Evolutionary conservation across 2,797 vertebrate species (phyloP), one percentile per base, ranked within the genome.

Genomic region (Intellagama lesueurii): DNA sequence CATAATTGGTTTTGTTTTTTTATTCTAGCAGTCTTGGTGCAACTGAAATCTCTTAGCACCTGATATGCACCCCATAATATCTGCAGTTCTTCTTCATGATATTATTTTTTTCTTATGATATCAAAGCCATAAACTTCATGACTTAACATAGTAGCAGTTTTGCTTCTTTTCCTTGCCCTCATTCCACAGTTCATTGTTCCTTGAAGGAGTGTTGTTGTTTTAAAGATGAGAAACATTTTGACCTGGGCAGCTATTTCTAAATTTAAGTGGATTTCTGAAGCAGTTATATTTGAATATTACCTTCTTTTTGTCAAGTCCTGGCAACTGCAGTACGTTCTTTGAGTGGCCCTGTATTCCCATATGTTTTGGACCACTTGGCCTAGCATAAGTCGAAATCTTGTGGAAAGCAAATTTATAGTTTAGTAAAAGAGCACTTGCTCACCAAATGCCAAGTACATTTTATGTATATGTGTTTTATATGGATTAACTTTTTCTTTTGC

Each of bases 401-500:
- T 52, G 4, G 26, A 73, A 87, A 81, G 70, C 19, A 81, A 44
- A 2, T 3, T 72, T 81, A 40, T 79, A 80, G 49, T 81, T 49
- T 79, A 86, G 69, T 86, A 82, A 90, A 28, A 47, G 0, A 16
- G 69, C 72, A 14, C 32, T 90, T 69, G 16, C 12, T 88, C 49
- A 4, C 9, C 72, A 28, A 28, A 3, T 17, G 40, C 52, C 26
- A 1, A 64, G 0, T 26, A 73, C 60, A 30, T 78, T 22, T 32
- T 70, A 8, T 64, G 47, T 40, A n/a, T 52, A 28, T 30, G 5
- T 77, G 78, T 79, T 9, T 85, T 30, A 35, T 70, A 73, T 1
- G 0, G 1, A 68, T 66, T 82, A 28, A 30, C 26, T 7, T 86
- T 30, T 89, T 83, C 72, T 89, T n/a, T 32, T 79, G 26, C 7